These are phyloP conservation scores for Coptotermes formosanus DNA, from an alignment of 1,140 invertebrate species.

Conservation along the genomic window DNA sequence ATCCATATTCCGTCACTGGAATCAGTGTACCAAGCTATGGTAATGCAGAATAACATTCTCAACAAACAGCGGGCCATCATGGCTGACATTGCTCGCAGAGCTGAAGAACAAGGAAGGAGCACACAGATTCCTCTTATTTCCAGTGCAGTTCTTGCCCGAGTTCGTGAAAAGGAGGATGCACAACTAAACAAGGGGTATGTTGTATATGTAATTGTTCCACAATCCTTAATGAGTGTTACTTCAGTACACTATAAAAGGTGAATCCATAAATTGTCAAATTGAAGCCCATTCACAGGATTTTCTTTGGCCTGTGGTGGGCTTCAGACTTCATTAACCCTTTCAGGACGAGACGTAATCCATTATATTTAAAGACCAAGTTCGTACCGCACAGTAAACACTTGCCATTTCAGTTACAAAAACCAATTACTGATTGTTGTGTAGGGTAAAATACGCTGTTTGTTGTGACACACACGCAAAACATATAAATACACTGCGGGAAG, in stretches of 20 bases:
- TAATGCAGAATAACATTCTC: slow-evolving; percentile 60
- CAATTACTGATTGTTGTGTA: too few species aligned
- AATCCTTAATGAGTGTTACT: background rate
- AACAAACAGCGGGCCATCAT: slow-evolving; percentile 51
- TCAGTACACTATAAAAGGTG: background rate
- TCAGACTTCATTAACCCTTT: too few species aligned
- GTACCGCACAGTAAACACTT: too few species aligned
- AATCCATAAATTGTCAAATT: background rate
- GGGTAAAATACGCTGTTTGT: too few species aligned
- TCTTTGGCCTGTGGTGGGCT: too few species aligned
- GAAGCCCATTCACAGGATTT: too few species aligned
- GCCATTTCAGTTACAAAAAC: too few species aligned
- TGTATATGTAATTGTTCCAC: background rate
- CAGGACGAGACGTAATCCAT: too few species aligned
- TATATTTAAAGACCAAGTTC: too few species aligned
- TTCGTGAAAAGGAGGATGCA: background rate
- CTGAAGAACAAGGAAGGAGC: background rate
- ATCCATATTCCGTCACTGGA: slow-evolving; percentile 61
- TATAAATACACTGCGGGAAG: too few species aligned
- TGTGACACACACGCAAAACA: too few species aligned
- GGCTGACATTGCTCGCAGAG: slow-evolving; percentile 39
- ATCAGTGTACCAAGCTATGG: slow-evolving; percentile 64
- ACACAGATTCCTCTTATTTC: slow-evolving; percentile 9
- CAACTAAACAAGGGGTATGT: background rate
- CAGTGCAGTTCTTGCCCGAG: background rate